Percentiles rank a stretch among this genome's conserved stretches.
These are phyloP conservation scores for Sebastes nivosus DNA, from an alignment of 2,797 vertebrate species.

Conservation along the genomic window DNA sequence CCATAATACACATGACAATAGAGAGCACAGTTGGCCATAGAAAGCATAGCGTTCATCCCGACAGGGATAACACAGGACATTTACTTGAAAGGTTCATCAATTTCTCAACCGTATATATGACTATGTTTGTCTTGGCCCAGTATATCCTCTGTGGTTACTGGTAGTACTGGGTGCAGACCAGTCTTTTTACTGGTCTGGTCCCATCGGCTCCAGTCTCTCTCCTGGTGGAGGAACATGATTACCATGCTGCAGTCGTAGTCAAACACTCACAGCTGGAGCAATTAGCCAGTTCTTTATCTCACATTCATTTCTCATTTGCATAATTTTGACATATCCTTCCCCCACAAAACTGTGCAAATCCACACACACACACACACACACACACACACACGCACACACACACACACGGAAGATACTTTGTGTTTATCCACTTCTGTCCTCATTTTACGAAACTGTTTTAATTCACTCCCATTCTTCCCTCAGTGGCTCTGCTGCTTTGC, in stretches of 20 bases:
- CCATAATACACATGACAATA: conserved; percentile 52
- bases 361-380: neutral
- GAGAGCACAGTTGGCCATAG: conserved; percentile 13
- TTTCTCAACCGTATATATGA: neutral
- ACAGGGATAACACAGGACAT: conserved; percentile 2
- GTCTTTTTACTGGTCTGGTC: neutral
- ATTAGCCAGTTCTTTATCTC: conserved; percentile 63
- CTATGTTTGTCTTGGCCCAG: neutral
- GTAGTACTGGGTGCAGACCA: neutral
- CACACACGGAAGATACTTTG: conserved; percentile 11
- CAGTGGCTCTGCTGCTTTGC: conserved; percentile 77
- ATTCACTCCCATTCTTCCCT: conserved; percentile 81
- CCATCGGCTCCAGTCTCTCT: neutral
- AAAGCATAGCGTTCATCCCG: conserved; percentile 26
- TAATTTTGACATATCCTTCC: conserved; percentile 57
- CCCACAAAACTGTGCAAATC: conserved; percentile 20
- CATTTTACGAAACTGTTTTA: conserved; percentile 67
- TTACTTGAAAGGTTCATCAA: conserved; percentile 20
- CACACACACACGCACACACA: neutral
- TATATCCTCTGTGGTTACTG: neutral
- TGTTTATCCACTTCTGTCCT: conserved; percentile 56
- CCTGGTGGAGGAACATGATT: conserved; percentile 12
- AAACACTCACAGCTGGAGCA: conserved; percentile 48
- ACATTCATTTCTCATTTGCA: conserved; percentile 46
- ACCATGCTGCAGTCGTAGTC: conserved; percentile 27